phyloP scores from a whole-genome alignment of 2,797 vertebrate genomes.

The Fratercula arctica region DNA sequence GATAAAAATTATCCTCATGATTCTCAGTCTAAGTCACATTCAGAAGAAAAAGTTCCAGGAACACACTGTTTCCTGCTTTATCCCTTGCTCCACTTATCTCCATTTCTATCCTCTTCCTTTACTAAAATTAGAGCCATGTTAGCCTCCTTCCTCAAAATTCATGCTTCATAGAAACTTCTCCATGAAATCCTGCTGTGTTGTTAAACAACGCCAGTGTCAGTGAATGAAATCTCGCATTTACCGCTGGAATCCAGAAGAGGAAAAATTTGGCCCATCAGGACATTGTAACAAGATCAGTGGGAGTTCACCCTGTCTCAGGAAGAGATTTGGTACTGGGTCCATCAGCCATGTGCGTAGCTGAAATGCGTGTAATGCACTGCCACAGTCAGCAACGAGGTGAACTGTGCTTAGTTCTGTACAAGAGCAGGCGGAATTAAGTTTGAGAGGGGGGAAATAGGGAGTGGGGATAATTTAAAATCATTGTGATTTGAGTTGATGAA shows the following conservation, averaged over 20 bases:
- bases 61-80: neutral
- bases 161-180: neutral
- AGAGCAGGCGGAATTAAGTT: neutral
- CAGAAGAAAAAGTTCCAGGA: neutral
- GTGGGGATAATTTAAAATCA: neutral
- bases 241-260: neutral
- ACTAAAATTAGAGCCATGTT: neutral
- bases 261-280: neutral
- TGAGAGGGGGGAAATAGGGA: rapidly evolving
- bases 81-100: neutral
- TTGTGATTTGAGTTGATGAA: neutral
- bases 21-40: neutral
- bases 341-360: neutral
- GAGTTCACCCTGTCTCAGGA: neutral
- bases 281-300: neutral
- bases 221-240: neutral
- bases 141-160: neutral
- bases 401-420: neutral
- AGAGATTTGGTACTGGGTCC: neutral
- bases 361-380: neutral
- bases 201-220: neutral
- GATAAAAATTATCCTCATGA: neutral
- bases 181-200: neutral
- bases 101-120: neutral
- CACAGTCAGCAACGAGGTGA: neutral